phyloP scores from a whole-genome alignment of 2,888 invertebrate genomes.

The Tipula vernalis region DNA sequence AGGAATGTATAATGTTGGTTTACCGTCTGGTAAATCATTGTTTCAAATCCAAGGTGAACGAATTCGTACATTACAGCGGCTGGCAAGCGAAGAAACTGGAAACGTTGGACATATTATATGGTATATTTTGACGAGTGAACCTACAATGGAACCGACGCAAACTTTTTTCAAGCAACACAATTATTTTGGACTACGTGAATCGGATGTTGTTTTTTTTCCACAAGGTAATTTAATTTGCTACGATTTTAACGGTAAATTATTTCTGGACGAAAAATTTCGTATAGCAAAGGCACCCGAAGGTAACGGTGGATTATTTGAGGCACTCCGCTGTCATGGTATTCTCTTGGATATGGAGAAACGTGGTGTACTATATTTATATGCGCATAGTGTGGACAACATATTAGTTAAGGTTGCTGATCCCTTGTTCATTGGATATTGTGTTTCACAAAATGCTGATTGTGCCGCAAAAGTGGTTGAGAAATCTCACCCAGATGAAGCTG shows the following conservation, averaged over 20 bases:
- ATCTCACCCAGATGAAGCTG: slow-evolving; percentile 78
- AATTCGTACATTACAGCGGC: slow-evolving; percentile 60
- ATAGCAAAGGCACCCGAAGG: slow-evolving; percentile 87
- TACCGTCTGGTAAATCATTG: slow-evolving; percentile 80
- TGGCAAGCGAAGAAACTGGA: slow-evolving; percentile 58
- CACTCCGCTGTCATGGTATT: slow-evolving; percentile 60
- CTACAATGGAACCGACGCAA: slow-evolving; percentile 74
- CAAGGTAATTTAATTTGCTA: slow-evolving; percentile 92
- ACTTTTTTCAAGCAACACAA: slow-evolving; percentile 67
- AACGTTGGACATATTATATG: slow-evolving; percentile 52
- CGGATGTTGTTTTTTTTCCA: slow-evolving; percentile 77
- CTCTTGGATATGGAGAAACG: slow-evolving; percentile 66
- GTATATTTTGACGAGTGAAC: slow-evolving; percentile 98
- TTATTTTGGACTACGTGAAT: slow-evolving; percentile 73
- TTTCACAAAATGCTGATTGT: slow-evolving; percentile 80
- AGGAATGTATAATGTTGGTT: slow-evolving; percentile 89
- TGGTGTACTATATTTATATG: slow-evolving; percentile 81
- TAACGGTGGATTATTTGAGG: slow-evolving; percentile 76
- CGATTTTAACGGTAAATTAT: slow-evolving; percentile 83
- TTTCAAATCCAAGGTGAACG: slow-evolving; percentile 94
- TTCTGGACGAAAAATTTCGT: slow-evolving; percentile 67
- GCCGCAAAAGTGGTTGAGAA: slow-evolving; percentile 96
- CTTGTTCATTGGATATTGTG: slow-evolving; percentile 87
- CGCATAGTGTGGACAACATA: slow-evolving; percentile 97
- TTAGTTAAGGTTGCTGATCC: slow-evolving; percentile 98